A percentile compares a stretch with the other conserved stretches of the same genome.
These are phyloP conservation scores for Lophius piscatorius DNA, from an alignment of 2,113 vertebrate genomes.

Conservation along the genomic window DNA sequence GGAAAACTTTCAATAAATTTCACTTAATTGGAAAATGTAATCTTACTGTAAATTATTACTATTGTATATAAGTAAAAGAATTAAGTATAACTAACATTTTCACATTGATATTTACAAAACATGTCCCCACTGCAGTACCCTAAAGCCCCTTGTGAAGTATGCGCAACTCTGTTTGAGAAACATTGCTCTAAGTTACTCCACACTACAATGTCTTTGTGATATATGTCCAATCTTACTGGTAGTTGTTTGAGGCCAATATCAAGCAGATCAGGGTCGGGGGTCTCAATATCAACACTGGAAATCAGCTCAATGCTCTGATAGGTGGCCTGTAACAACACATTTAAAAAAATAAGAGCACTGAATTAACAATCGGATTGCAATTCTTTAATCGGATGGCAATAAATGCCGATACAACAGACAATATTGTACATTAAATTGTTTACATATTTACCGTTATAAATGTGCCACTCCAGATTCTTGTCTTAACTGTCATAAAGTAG, in stretches of 20 bases:
- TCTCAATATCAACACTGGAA: constrained; percentile 79
- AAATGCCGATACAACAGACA: neutral
- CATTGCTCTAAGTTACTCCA: too few relatives aligned
- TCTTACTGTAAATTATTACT: too few relatives aligned
- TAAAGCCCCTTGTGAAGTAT: too few relatives aligned
- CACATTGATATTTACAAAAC: neutral
- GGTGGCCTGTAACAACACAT: constrained; percentile 71
- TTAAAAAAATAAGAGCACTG: neutral
- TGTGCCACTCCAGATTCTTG: constrained; percentile 89
- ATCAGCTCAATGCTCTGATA: constrained; percentile 85
- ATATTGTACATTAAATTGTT: neutral
- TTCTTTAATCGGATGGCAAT: neutral
- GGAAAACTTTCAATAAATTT: too few relatives aligned
- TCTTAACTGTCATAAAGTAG: constrained; percentile 87
- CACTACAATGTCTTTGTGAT: too few relatives aligned
- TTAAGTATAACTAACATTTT: too few relatives aligned
- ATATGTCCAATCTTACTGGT: constrained; percentile 82
- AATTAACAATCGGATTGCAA: neutral
- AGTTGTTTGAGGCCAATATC: constrained; percentile 79
- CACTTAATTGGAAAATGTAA: too few relatives aligned
- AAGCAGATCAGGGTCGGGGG: constrained; percentile 83
- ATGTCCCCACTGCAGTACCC: too few relatives aligned
- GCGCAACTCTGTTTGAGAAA: too few relatives aligned
- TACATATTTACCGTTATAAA: constrained; percentile 84
- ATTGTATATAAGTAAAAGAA: too few relatives aligned